Percentiles rank a stretch among this genome's conserved stretches.
These are phyloP conservation scores for Acanthopagrus latus DNA, from an alignment of 2,797 vertebrate species.

Conservation along the genomic window DNA sequence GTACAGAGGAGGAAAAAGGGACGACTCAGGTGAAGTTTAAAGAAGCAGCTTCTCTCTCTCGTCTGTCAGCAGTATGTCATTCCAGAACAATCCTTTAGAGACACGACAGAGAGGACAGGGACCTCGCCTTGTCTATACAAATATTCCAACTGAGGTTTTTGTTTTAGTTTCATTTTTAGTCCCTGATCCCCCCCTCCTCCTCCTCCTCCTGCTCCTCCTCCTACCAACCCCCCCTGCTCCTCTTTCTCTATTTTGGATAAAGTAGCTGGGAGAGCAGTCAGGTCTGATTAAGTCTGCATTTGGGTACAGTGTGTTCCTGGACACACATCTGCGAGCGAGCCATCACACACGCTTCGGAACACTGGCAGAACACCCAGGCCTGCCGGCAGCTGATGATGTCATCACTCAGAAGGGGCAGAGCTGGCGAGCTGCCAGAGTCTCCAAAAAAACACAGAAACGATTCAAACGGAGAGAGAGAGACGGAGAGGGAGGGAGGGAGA, in stretches of 20 bases:
- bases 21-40: conserved; percentile 78
- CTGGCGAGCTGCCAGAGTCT: conserved; percentile 83
- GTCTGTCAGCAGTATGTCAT: conserved; percentile 77
- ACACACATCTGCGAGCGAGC: conserved; percentile 99
- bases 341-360: conserved; percentile 99
- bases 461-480: conserved; percentile 67
- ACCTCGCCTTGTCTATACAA: conserved; percentile 71
- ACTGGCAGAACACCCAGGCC: conserved; percentile 99
- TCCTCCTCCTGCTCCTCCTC: conserved; percentile 8
- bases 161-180: conserved; percentile 85
- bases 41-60: conserved; percentile 66
- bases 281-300: conserved; percentile 99
- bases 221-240: conserved; percentile 45
- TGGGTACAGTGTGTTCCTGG: conserved; percentile 99
- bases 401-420: conserved; percentile 95
- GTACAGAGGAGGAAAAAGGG: conserved; percentile 39
- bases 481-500: conserved; percentile 53
- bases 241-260: conserved; percentile 88
- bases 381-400: conserved; percentile 98
- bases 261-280: conserved; percentile 96
- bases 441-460: conserved; percentile 79
- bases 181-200: conserved; percentile 37
- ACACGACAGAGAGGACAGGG: conserved; percentile 64
- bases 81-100: conserved; percentile 62
- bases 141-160: conserved; percentile 76